Evolutionary conservation across 1,140 invertebrate species (phyloP), one percentile per base, ranked within the genome.

Genomic region (Panagrolaimus sp.): DNA sequence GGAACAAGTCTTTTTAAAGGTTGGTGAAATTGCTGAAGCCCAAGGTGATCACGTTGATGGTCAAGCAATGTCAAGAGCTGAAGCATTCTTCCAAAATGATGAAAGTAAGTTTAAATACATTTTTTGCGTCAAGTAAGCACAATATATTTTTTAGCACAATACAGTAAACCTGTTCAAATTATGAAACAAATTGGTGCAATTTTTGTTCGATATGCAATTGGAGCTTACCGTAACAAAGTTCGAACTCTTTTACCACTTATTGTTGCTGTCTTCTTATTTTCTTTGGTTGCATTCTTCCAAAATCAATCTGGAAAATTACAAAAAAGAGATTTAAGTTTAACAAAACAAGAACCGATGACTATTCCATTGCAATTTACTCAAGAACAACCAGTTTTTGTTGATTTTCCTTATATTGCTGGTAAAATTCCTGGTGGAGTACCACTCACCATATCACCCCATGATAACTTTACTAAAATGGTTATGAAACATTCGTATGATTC

Each of bases 1-100:
- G 6, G 75, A 76, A 63, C 75, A 76, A 74, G 77, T 76, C 17
- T 78, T 78, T 47, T 45, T 76, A n/a, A 65, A 63, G 70, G 75
- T 79, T 7, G 75, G 70, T 21, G 75, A 76, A 66, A 14, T 75
- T 9, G 76, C 58, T 43, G 76, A 70, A 12, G 15, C 73, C 6
- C 10, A 73, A 1, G 52, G 55, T 1, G 55, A 75, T 15, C 44
- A 26, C 15, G 65, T 70, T 43, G 5, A 7, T 28, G 63, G 7
- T n/a, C 43, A 71, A 28, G 67, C 17, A 26, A 9, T 48, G 55
- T 1, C 46, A 47, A 17, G 46, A 47, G 46, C 46, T 15, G 15
- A 14, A 47, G 46, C 46, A 15, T 17, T 47, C 1, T 47, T 47
- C 4, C 14, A 17, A 4, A 14, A 47, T 17, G 15, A 17, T 47